phyloP scores from a whole-genome alignment of 2,888 invertebrate genomes.

The Ophion costatus region DNA sequence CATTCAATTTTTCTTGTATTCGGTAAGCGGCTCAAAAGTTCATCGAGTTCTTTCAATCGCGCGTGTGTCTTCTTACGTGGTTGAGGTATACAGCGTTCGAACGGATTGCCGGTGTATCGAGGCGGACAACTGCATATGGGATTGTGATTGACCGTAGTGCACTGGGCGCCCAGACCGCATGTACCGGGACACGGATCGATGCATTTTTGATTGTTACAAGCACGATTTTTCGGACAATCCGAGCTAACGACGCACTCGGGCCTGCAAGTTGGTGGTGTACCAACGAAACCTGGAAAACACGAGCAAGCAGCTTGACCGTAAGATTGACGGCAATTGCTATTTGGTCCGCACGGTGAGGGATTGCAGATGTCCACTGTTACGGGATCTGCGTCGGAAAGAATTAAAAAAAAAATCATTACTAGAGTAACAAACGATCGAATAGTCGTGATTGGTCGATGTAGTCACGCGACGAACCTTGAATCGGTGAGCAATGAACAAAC shows the following conservation, averaged over 20 bases:
- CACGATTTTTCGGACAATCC: conserved; percentile 82
- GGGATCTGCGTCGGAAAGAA: neutral
- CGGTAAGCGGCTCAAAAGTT: too few species aligned
- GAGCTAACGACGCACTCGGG: conserved; percentile 85
- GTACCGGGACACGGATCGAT: conserved; percentile 83
- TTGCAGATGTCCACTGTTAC: conserved; percentile 78
- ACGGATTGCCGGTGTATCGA: conserved; percentile 82
- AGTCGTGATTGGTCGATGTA: conserved; percentile 82
- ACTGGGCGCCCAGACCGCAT: conserved; percentile 84
- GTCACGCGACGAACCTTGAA: conserved; percentile 75
- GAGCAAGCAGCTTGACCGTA: conserved; percentile 84
- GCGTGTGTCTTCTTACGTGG: conserved; percentile 8
- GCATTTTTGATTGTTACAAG: conserved; percentile 83
- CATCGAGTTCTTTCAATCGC: too few species aligned
- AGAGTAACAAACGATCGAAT: neutral
- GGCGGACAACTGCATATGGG: conserved; percentile 84
- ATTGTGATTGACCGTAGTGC: conserved; percentile 84
- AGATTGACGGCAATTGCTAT: conserved; percentile 84
- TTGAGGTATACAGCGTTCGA: conserved; percentile 69
- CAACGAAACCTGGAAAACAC: conserved; percentile 82
- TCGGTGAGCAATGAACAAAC: conserved; percentile 86
- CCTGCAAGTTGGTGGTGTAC: conserved; percentile 82
- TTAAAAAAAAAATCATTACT: neutral
- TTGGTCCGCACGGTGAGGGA: conserved; percentile 84
- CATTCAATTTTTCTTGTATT: neutral